These are phyloP conservation scores for Conus canariensis DNA, from an alignment of 2,888 invertebrate species.

Conservation along the genomic window DNA sequence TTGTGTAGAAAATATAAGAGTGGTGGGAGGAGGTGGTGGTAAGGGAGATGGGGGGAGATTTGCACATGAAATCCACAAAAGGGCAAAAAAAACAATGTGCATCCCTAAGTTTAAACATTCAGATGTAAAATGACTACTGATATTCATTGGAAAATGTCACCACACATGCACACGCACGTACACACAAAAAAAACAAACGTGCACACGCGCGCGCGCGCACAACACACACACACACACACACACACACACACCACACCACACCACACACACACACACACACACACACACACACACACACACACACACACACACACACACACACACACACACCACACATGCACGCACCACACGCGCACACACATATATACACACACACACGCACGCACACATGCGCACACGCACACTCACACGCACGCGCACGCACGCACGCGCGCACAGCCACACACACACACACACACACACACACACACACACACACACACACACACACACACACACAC, in stretches of 20 bases:
- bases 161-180: background rate
- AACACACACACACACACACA: background rate
- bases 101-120: no score
- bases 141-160: no score
- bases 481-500: constrained; percentile 2
- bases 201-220: background rate
- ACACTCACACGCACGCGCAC: no score
- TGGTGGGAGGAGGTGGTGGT: no score
- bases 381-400: background rate
- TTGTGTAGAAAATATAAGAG: no score
- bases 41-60: no score
- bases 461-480: constrained; percentile 2
- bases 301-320: background rate
- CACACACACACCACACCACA: constrained; percentile 2
- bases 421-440: background rate
- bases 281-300: constrained; percentile 1
- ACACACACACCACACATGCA: background rate
- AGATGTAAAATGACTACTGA: no score
- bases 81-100: no score
- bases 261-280: constrained; percentile 1
- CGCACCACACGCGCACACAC: background rate
- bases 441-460: constrained; percentile 2
- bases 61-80: no score
- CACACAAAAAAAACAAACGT: background rate
- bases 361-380: background rate